These are phyloP conservation scores for Rhynchophorus ferrugineus DNA, from an alignment of 1,140 invertebrate species.

Conservation along the genomic window DNA sequence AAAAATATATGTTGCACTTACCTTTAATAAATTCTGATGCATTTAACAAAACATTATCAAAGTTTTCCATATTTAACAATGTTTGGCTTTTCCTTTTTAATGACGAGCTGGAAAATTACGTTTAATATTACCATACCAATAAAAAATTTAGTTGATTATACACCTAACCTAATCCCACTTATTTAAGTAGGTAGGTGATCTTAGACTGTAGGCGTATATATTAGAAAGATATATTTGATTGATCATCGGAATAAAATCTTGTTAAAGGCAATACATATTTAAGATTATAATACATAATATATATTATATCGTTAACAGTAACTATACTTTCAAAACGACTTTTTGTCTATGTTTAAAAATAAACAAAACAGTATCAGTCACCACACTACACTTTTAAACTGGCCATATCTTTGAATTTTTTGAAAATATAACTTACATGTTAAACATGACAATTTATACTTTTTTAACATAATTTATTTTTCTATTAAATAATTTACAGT, in stretches of 20 bases:
- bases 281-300: too few species aligned
- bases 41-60: constrained; percentile 44
- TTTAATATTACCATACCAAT: constrained; percentile 19
- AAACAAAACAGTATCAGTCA: background rate
- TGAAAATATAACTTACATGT: constrained; percentile 1
- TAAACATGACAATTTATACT: constrained; percentile 7
- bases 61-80: constrained; percentile 41
- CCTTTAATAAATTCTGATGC: constrained; percentile 51
- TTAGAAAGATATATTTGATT: constrained; percentile 16
- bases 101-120: constrained; percentile 25
- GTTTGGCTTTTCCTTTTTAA: constrained; percentile 26
- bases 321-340: too few species aligned
- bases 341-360: background rate
- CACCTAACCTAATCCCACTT: constrained; percentile 26
- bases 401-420: too few species aligned
- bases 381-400: background rate
- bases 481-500: background rate
- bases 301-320: too few species aligned
- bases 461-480: constrained; percentile 1
- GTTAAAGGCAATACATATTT: too few species aligned
- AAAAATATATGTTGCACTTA: constrained; percentile 29
- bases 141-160: constrained; percentile 27
- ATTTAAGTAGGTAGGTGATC: constrained; percentile 24
- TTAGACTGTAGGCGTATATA: constrained; percentile 24
- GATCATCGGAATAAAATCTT: constrained; percentile 5